Evolutionary conservation across 2,888 invertebrate species (phyloP).

Genomic region (Pemphredon lugubris): DNA sequence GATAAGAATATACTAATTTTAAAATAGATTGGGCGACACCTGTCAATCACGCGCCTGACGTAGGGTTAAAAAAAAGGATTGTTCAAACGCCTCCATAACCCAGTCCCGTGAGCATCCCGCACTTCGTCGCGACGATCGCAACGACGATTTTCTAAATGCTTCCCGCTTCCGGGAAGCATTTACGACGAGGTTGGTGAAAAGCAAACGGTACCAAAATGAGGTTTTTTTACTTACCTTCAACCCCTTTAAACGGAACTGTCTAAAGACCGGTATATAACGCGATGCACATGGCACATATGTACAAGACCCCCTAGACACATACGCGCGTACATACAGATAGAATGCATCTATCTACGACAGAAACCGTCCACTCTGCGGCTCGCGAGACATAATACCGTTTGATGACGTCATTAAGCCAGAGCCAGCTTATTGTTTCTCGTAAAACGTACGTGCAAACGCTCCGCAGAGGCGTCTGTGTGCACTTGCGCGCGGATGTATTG

Average conservation of each 20-base stretch:
- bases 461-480: slow-evolving; percentile 12
- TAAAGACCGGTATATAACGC: neutral
- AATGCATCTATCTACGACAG: slow-evolving; percentile 53
- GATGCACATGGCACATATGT: slow-evolving; percentile 38
- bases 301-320: slow-evolving; percentile 17
- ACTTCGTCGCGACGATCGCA: too few relatives aligned
- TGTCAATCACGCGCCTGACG: too few relatives aligned
- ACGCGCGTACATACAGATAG: slow-evolving; percentile 3
- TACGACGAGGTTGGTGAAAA: slow-evolving; percentile 3
- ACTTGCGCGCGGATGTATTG: slow-evolving; percentile 22
- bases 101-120: neutral
- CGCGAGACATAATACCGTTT: slow-evolving; percentile 69
- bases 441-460: slow-evolving; percentile 67
- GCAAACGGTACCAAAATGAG: slow-evolving; percentile 14
- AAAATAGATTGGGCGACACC: too few relatives aligned
- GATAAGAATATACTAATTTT: too few relatives aligned
- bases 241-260: slow-evolving; percentile 2
- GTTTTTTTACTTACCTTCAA: slow-evolving; percentile 14
- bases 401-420: slow-evolving; percentile 72
- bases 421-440: slow-evolving; percentile 75
- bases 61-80: too few relatives aligned
- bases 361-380: slow-evolving; percentile 58
- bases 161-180: neutral
- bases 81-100: neutral
- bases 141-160: neutral